Evolutionary conservation across 2,797 vertebrate genomes (phyloP), one percentile per base, ranked within the genome.

Genomic region (Anableps anableps): DNA sequence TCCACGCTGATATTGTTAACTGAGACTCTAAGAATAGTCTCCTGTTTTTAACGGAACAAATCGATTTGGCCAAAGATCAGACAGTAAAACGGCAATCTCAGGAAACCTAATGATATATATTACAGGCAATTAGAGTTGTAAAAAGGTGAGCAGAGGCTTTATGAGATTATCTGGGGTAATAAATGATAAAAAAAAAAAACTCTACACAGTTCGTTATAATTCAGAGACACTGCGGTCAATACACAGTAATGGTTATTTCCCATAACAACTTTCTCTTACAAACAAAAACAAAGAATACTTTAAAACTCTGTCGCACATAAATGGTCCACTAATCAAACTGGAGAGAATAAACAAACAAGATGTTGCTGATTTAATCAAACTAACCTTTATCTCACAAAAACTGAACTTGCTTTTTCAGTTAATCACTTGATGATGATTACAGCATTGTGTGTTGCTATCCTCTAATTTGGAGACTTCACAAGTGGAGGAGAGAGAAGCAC

Each of bases 171-270:
- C 16, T 9, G 10, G 31, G 41, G 45, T 36, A 38, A 72, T 34
- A 72, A 73, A 36, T 36, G 23, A 48, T 47, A 43, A 38, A 77
- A 4, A 47, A 76, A 43, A 38, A 77, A 4, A 47, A 76, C 7
- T 47, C 41, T 16, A 26, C 68, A 45, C 23, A n/a, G 66, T 5
- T 41, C 66, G 14, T 29, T 8, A n/a, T n/a, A 17, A 43, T 2
- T 17, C 47, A 41, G 23, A 71, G 48, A 77, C 47, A 17, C 41
- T n/a, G n/a, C 13, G 50, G 31, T 45, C 16, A 29, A 50, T 60
- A 71, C 41, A 75, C 64, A 75, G 21, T 55, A 78, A 38, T n/a
- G 47, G 29, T 71, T 23, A 80, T 26, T n/a, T 71, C 58, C 29
- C n/a, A 38, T 4, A 80, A 68, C 78, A 72, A 23, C 41, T 71